These are phyloP conservation scores for Antrozous pallidus DNA, from an alignment of 2,797 vertebrate genomes.

Conservation along the genomic window DNA sequence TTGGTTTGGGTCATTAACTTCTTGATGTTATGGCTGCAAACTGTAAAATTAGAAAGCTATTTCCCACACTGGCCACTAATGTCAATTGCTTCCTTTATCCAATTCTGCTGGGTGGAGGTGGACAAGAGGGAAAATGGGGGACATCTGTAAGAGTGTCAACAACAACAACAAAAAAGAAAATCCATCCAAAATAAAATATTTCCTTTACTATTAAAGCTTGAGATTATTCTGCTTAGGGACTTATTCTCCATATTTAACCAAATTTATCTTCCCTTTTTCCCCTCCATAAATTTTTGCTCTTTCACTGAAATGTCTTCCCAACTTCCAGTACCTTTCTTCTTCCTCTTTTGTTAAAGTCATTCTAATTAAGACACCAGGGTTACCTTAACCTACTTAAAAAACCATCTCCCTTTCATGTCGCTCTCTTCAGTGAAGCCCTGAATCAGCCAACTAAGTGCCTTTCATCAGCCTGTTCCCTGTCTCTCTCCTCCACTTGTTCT, in stretches of 20 bases:
- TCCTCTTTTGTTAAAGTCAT: constrained; percentile 19
- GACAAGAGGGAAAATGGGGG: background rate
- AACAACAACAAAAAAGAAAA: background rate
- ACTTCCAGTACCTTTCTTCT: background rate
- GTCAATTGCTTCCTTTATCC: background rate
- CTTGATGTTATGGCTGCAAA: background rate
- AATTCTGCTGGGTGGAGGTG: background rate
- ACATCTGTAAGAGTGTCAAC: background rate
- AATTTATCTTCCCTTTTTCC: background rate
- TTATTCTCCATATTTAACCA: constrained; percentile 29
- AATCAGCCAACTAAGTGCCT: constrained; percentile 37
- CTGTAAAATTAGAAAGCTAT: constrained; percentile 41
- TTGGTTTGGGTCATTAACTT: background rate
- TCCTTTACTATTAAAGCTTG: background rate
- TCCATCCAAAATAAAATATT: background rate
- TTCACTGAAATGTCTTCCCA: background rate
- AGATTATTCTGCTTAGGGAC: background rate
- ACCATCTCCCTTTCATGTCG: constrained; percentile 37
- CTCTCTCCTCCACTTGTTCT: constrained; percentile 53
- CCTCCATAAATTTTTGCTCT: background rate
- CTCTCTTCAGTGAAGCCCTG: background rate
- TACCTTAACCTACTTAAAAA: constrained; percentile 21
- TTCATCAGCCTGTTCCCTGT: background rate
- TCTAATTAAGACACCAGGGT: constrained; percentile 68
- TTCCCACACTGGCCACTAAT: background rate